Base-by-base conservation (phyloP, 2,888 invertebrate species). In the Cantharis flavilabris region DNA sequence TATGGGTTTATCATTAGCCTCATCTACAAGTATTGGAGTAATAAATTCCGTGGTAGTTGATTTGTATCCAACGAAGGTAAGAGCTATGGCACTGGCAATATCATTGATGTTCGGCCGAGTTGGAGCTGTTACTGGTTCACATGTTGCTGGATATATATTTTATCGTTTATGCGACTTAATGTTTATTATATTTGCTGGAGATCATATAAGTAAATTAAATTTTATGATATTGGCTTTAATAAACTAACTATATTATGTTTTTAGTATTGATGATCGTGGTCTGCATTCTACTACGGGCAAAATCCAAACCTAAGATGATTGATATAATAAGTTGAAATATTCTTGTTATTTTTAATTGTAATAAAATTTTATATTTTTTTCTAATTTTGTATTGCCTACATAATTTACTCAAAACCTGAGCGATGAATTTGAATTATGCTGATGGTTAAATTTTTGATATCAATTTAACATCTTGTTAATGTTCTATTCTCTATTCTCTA, bases 31-130 rank as follows among this genome's bases (percentile, higher is more conserved):
- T 28, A 84, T 88, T 70, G 79, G 80, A 3, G 80, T 85, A 16
- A 86, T 88, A 14, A 88, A 87, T 79, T 86, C 88, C 3, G 84
- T 88, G 33, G 85, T 86, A 10, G 87, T 88, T 4, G 88, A 89
- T 79, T 81, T 89, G 69, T 89, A 87, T 80, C 88, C 89, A 2
- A 89, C 89, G 9, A 85, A 87, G 80, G 85, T 84, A 72, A 87
- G 90, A 81, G 91, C 89, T 16, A 90, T 90, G 90, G 90, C 90
- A 18, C 83, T 91, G 70, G 90, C 90, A 49, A 89, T 91, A 75
- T 89, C 90, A 0, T 82, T 90, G 3, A 90, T 90, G 90, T 88
- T 89, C 83, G 91, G 91, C 14, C 86, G 90, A 77, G 82, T 88
- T 76, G 90, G 90, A 0, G 90, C 90, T 69, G 88, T 90, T 72